Base-by-base conservation (phyloP, 2,797 vertebrate genomes). In the Lagodon rhomboides region DNA sequence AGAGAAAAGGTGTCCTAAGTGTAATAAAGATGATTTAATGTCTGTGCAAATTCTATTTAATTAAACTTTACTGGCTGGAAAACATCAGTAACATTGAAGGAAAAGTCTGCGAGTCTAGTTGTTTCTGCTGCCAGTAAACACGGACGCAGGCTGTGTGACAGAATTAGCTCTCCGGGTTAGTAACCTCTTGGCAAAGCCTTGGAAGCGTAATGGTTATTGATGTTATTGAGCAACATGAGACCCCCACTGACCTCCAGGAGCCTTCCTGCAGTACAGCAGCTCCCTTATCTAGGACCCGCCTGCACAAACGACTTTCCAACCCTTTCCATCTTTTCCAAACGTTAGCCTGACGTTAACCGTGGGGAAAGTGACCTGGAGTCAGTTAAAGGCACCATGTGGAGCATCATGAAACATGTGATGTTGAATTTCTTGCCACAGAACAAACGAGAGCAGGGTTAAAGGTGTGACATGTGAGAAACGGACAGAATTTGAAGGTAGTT, bases 161-260 rank as follows among this genome's bases (percentile, higher is more conserved):
- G 71, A 65, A 54, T 73, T 30, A 80, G 65, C 62, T 78, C 53
- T 11, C 79, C 27, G 11, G 43, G 62, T 88, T 78, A 77, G 80
- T 41, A 27, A 54, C 23, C 47, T 65, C 62, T 46, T 59, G 11
- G 44, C 5, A 2, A 41, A 44, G 69, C 63, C 66, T 63, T 65
- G 76, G 44, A 80, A 77, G 50, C 72, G 25, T 51, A 46, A 66
- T 53, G 70, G 80, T 88, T 88, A 85, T 66, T 86, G 62, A 78
- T 78, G 85, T 86, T 77, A 79, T 1, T 55, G 77, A 83, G 80
- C 84, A 75, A 85, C 82, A 85, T 46, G 62, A 86, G 73, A 89
- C 80, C 89, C 87, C 84, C 77, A 94, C 93, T 94, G 91, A 94
- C 94, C 93, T 94, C 93, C 86, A 91, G 82, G 68, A 87, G 89